Conservation (phyloP, 2,797 vertebrate genomes). For the Okamejei kenojei region DNA sequence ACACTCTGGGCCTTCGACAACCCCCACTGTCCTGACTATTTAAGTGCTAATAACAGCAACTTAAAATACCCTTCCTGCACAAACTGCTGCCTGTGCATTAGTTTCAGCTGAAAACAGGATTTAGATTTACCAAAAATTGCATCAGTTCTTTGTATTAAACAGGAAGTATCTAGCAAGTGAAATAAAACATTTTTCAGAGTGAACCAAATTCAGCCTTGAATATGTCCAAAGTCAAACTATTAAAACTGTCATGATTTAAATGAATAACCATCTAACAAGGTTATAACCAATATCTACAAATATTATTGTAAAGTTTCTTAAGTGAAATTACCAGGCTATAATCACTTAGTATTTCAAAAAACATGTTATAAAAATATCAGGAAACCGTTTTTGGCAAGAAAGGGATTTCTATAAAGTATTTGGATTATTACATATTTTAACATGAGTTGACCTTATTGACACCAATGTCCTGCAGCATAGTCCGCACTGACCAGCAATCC, state of each 20-base stretch:
- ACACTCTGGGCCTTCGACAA: neutral
- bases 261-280: neutral
- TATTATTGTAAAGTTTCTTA: neutral
- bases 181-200: neutral
- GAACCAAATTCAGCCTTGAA: constrained; percentile 8
- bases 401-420: neutral
- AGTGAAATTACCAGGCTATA: neutral
- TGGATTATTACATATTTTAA: neutral
- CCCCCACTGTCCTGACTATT: neutral
- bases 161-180: constrained; percentile 18
- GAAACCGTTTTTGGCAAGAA: neutral
- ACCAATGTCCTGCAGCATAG: neutral
- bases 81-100: neutral
- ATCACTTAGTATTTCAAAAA: neutral
- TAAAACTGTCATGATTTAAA: neutral
- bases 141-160: neutral
- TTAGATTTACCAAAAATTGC: neutral
- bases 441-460: neutral
- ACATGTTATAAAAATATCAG: neutral
- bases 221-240: neutral
- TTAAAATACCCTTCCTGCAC: neutral
- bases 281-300: neutral
- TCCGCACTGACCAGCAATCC: too few species aligned
- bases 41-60: neutral
- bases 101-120: neutral